Conservation (phyloP, 2,888 invertebrate genomes). For the Anodontia alba region DNA sequence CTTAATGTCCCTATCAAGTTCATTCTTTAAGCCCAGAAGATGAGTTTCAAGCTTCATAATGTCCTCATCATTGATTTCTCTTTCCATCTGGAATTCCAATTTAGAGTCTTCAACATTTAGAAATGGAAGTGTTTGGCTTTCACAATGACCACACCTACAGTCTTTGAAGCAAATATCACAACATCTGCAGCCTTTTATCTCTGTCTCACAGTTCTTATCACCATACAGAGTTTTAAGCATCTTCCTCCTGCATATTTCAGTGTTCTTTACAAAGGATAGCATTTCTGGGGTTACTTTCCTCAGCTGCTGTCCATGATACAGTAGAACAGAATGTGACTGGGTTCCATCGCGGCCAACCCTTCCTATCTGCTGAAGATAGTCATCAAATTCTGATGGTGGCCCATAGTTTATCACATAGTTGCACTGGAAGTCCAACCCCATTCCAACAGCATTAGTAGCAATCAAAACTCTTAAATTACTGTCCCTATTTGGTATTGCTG, state of each 20-base stretch:
- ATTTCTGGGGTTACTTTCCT: conserved; percentile 3
- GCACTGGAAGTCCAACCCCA: conserved; percentile 17
- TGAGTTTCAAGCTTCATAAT: neutral
- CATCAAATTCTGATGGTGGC: conserved; percentile 14
- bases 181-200: neutral
- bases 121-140: too few species aligned
- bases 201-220: too few species aligned
- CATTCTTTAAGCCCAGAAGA: too few species aligned
- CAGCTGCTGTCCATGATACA: neutral
- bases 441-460: conserved; percentile 26
- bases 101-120: neutral
- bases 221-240: neutral
- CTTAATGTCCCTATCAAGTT: too few species aligned
- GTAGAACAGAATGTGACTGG: neutral
- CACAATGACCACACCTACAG: neutral
- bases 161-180: conserved; percentile 16
- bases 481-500: neutral
- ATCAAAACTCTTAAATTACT: conserved; percentile 4
- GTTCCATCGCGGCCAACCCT: conserved; percentile 21
- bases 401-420: conserved; percentile 20
- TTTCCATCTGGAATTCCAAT: neutral
- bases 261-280: neutral
- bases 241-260: neutral
- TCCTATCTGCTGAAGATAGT: conserved; percentile 19
- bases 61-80: conserved; percentile 10